Evolutionary conservation across 2,888 invertebrate genomes (phyloP).

Genomic region (Lasioglossum leucozonium): DNA sequence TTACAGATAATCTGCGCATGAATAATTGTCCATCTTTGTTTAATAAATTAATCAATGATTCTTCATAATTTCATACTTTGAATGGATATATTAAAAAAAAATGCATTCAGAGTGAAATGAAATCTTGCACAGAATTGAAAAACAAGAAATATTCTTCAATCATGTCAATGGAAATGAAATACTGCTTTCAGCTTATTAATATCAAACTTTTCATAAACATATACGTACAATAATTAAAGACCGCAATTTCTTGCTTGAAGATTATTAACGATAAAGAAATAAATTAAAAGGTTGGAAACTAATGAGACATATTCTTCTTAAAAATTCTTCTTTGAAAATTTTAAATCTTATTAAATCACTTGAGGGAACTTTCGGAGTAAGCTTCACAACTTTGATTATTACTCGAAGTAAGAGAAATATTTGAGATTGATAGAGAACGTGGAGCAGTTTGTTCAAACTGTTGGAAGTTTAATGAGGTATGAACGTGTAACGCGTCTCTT

Average conservation of each 20-base stretch:
- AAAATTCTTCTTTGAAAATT: neutral
- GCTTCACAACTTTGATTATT: neutral
- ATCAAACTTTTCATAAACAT: neutral
- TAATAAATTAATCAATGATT: too few relatives aligned
- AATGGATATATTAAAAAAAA: too few relatives aligned
- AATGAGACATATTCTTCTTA: neutral
- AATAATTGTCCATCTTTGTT: too few relatives aligned
- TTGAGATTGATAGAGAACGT: constrained; percentile 6
- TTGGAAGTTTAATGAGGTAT: neutral
- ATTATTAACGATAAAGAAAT: neutral
- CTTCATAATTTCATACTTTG: too few relatives aligned
- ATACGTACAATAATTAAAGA: neutral
- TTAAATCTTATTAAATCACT: neutral
- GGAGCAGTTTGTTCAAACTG: neutral
- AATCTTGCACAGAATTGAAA: neutral
- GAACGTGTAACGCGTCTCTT: neutral
- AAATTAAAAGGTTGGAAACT: neutral
- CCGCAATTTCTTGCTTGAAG: neutral
- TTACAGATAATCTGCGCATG: too few relatives aligned
- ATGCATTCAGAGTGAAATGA: neutral
- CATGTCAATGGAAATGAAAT: neutral
- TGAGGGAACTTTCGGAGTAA: neutral
- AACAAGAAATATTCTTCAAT: neutral
- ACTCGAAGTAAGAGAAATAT: constrained; percentile 1
- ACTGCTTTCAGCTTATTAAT: neutral